Evolutionary conservation across 2,888 invertebrate species (phyloP).

Genomic region (Sicus ferrugineus): DNA sequence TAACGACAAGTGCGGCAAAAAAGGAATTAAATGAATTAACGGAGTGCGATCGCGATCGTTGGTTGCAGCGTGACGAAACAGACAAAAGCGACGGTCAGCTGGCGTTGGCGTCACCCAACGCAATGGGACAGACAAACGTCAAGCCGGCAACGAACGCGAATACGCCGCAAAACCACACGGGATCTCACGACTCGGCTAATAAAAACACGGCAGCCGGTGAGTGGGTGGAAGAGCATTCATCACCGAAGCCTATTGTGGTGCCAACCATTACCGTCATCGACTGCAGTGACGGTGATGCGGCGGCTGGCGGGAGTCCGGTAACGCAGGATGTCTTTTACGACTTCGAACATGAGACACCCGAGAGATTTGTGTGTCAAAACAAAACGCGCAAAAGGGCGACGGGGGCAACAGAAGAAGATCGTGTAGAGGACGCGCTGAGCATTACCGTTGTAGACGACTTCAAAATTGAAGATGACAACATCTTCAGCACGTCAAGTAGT

Average conservation of each 20-base stretch:
- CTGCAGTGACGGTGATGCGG: constrained; percentile 46
- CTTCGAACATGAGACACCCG: constrained; percentile 43
- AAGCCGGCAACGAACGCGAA: constrained; percentile 46
- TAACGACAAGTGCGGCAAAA: constrained; percentile 39
- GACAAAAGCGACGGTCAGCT: constrained; percentile 41
- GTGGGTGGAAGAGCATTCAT: neutral
- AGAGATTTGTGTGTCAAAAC: neutral
- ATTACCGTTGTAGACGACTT: constrained; percentile 50
- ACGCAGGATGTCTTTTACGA: constrained; percentile 57
- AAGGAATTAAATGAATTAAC: constrained; percentile 44
- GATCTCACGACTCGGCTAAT: constrained; percentile 54
- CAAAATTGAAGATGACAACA: constrained; percentile 45
- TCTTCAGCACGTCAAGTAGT: constrained; percentile 44
- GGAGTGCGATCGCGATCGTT: constrained; percentile 51
- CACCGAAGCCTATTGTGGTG: constrained; percentile 42
- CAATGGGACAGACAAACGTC: constrained; percentile 56
- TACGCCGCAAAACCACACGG: constrained; percentile 48
- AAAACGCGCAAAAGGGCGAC: constrained; percentile 13
- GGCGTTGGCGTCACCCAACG: constrained; percentile 32
- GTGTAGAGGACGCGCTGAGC: constrained; percentile 35
- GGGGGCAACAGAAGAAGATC: neutral
- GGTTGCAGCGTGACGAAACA: constrained; percentile 40
- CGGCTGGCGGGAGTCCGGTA: constrained; percentile 42
- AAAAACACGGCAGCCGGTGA: neutral
- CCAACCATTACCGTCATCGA: constrained; percentile 60